Percentiles rank a stretch among this genome's conserved stretches.
phyloP scores from a whole-genome alignment of 2,888 invertebrate species.

The Scaeva pyrastri region DNA sequence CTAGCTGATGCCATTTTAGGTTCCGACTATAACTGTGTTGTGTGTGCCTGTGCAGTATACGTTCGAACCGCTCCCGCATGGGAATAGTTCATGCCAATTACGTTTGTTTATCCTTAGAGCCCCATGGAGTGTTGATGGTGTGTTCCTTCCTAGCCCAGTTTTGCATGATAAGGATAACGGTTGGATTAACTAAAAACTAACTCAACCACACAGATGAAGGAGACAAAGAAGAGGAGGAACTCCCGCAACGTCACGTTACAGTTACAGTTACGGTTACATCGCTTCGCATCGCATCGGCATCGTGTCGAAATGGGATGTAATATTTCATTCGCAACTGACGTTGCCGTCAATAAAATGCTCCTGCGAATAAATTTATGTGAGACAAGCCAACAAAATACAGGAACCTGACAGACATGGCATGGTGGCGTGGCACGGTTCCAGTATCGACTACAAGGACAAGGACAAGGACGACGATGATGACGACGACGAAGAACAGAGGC shows the following conservation, averaged over 20 bases:
- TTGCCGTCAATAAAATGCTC: constrained; percentile 48
- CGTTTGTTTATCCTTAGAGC: constrained; percentile 48
- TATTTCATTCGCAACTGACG: constrained; percentile 46
- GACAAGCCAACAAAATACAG: constrained; percentile 16
- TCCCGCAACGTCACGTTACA: neutral
- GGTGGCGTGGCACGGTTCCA: too few relatives aligned
- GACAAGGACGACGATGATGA: neutral
- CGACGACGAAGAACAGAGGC: neutral
- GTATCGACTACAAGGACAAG: too few relatives aligned
- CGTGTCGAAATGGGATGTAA: constrained; percentile 14
- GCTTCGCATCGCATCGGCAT: too few relatives aligned
- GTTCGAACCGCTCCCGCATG: neutral
- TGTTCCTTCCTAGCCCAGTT: constrained; percentile 29
- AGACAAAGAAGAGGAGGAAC: neutral
- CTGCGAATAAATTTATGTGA: constrained; percentile 45
- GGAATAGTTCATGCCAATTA: constrained; percentile 60
- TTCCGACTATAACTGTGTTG: neutral
- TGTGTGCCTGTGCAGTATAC: neutral
- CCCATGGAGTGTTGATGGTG: constrained; percentile 36
- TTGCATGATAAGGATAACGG: constrained; percentile 17
- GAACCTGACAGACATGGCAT: constrained; percentile 49
- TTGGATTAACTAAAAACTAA: constrained; percentile 42
- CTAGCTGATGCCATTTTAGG: neutral
- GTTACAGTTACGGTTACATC: neutral
- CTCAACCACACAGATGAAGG: neutral